phyloP scores from a whole-genome alignment of 2,113 vertebrate genomes.

The Chaetops frenatus region DNA sequence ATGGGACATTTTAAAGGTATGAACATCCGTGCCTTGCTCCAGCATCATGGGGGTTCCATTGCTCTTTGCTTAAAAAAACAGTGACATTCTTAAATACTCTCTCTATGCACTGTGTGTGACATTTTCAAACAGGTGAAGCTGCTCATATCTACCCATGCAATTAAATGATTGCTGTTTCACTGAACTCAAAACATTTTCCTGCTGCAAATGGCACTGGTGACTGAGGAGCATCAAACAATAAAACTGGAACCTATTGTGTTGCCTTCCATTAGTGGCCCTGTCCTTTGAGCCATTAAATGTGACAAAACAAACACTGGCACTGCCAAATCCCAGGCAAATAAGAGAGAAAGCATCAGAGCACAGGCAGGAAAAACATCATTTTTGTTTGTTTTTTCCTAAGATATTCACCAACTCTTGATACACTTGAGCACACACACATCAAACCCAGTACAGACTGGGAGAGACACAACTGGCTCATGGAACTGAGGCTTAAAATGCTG shows the following conservation, averaged over 20 bases:
- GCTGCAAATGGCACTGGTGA: neutral
- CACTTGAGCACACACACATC: neutral
- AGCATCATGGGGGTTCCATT: neutral
- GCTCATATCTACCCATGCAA: neutral
- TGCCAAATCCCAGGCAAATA: neutral
- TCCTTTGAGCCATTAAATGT: neutral
- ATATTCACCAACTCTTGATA: neutral
- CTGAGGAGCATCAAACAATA: neutral
- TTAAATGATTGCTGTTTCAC: neutral
- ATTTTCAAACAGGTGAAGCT: neutral
- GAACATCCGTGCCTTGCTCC: neutral
- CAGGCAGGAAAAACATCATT: fast-evolving
- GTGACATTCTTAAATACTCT: neutral
- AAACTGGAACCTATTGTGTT: neutral
- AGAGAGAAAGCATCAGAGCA: neutral
- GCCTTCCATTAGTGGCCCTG: neutral
- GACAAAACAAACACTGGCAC: neutral
- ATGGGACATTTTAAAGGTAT: conserved; percentile 8
- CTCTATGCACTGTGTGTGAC: neutral
- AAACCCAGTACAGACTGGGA: neutral
- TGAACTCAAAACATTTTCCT: neutral
- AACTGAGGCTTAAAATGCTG: neutral
- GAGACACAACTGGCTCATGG: neutral
- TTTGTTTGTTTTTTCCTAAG: neutral
- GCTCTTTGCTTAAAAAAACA: neutral